Percentiles rank a stretch among this genome's conserved stretches.
Evolutionary conservation across 2,113 vertebrate species (phyloP).

Genomic region (Turnix velox): DNA sequence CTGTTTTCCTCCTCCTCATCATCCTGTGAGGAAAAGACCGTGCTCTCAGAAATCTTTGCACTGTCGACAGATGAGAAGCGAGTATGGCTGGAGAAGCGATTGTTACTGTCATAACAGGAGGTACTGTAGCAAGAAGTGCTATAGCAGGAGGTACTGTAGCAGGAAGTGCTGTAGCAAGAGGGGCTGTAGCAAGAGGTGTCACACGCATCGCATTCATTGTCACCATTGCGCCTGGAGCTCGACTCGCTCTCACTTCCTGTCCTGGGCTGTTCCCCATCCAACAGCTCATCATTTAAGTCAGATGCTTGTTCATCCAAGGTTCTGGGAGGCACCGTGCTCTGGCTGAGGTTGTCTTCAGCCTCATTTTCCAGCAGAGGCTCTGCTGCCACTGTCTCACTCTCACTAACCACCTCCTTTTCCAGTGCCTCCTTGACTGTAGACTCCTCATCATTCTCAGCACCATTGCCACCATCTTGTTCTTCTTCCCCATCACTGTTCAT

Average conservation of each 20-base stretch:
- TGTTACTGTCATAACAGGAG: slow-evolving; percentile 85
- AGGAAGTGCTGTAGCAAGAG: slow-evolving; percentile 93
- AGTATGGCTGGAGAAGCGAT: slow-evolving; percentile 87
- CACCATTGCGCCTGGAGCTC: slow-evolving; percentile 74
- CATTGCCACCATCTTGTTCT: slow-evolving; percentile 38
- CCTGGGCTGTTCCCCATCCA: slow-evolving; percentile 76
- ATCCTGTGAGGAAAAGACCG: slow-evolving; percentile 95
- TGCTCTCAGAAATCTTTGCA: slow-evolving; percentile 93
- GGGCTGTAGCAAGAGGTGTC: slow-evolving; percentile 80
- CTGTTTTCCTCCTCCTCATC: slow-evolving; percentile 94
- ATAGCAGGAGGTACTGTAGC: slow-evolving; percentile 93
- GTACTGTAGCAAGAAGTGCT: slow-evolving; percentile 93
- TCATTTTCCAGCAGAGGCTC: slow-evolving; percentile 48
- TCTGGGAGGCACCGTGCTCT: slow-evolving; percentile 68
- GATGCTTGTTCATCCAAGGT: slow-evolving; percentile 79
- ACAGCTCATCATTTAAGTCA: slow-evolving; percentile 74
- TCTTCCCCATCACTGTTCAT: slow-evolving; percentile 66
- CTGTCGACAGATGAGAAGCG: slow-evolving; percentile 96
- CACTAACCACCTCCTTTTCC: slow-evolving; percentile 71
- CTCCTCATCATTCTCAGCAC: slow-evolving; percentile 69
- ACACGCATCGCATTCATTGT: slow-evolving; percentile 88
- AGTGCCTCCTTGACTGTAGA: slow-evolving; percentile 66
- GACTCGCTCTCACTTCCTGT: slow-evolving; percentile 81
- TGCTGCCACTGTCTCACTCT: slow-evolving; percentile 68
- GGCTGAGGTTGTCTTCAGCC: slow-evolving; percentile 63